Base-by-base conservation (phyloP, 2,113 vertebrate genomes). In the Brienomyrus longianalis region DNA sequence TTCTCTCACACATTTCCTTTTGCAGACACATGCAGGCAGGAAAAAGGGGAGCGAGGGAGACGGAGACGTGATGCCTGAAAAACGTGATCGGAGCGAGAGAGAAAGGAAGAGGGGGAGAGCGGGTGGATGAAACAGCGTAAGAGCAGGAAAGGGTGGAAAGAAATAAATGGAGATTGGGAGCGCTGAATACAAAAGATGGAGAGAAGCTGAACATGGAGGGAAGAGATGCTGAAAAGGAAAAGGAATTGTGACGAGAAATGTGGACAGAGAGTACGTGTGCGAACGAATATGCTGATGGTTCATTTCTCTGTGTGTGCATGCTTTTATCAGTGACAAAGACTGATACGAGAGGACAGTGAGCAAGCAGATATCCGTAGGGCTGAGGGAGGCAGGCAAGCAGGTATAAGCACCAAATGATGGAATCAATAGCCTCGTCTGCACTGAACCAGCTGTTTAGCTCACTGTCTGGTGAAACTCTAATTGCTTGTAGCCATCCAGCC, bases 341-440 rank as follows among this genome's bases (percentile, higher is more conserved):
- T 54, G 77, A 45, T 21, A 45, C 87, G 89, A 90, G 5, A 93
- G 93, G 93, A 95, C 92, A 94, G 93, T 93, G 92, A 94, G 91
- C 92, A 91, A 94, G 92, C 90, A 86, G 47, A 86, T 87, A 91
- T 90, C 92, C 92, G 90, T 89, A 91, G 84, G 90, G 92, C 88
- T 89, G 83, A 92, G 90, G 92, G 88, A 93, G 93, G 92, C 92
- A 56, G 19, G 54, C 48, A 56, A 19, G 19, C 54, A 92, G 93
- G 92, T 92, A 92, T 92, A 91, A 91, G 92, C 92, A 92, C 83
- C 93, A 92, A 92, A 93, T 90, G 93, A 94, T 92, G 90, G 93
- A 94, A 95, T 95, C 94, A 93, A 94, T 94, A 94, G 92, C 93
- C 93, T 93, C 94, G 93, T 95, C 94, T 95, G 92, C 93, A 94